Evolutionary conservation across 2,888 invertebrate genomes (phyloP).

Genomic region (Eristalis pertinax): DNA sequence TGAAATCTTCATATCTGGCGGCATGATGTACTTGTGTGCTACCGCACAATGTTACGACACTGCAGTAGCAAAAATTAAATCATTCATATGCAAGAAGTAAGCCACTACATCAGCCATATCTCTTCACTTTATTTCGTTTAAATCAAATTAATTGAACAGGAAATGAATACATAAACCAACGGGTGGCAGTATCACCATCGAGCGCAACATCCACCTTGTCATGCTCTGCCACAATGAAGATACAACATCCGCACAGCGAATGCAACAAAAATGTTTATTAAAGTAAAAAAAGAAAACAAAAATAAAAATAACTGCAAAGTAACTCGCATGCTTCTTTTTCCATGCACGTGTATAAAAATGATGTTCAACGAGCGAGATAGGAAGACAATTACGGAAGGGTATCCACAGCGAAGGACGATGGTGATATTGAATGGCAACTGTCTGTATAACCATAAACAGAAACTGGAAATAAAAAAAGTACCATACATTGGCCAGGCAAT

Average conservation of each 20-base stretch:
- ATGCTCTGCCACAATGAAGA: conserved; percentile 10
- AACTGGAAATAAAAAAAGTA: background rate
- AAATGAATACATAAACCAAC: conserved; percentile 65
- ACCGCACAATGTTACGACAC: background rate
- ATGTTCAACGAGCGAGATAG: background rate
- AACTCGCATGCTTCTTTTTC: background rate
- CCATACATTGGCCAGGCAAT: conserved; percentile 6
- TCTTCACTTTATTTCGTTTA: conserved; percentile 65
- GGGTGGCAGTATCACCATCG: background rate
- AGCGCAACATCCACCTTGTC: conserved; percentile 1
- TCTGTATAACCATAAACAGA: background rate
- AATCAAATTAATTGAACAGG: conserved; percentile 74
- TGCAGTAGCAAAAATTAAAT: conserved; percentile 42
- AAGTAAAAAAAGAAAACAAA: background rate
- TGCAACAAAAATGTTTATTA: conserved; percentile 44
- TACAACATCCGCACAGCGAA: conserved; percentile 36
- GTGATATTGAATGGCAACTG: conserved; percentile 21
- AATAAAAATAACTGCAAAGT: background rate
- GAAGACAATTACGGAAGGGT: conserved; percentile 31
- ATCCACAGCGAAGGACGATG: conserved; percentile 4
- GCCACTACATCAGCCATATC: conserved; percentile 41
- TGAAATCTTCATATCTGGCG: background rate
- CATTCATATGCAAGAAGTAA: conserved; percentile 55
- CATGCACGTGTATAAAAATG: conserved; percentile 4
- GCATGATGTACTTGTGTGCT: conserved; percentile 3